Percentiles rank a stretch among this genome's conserved stretches.
These are phyloP conservation scores for Larimichthys polyactis DNA, from an alignment of 2,113 vertebrate species.

Conservation along the genomic window DNA sequence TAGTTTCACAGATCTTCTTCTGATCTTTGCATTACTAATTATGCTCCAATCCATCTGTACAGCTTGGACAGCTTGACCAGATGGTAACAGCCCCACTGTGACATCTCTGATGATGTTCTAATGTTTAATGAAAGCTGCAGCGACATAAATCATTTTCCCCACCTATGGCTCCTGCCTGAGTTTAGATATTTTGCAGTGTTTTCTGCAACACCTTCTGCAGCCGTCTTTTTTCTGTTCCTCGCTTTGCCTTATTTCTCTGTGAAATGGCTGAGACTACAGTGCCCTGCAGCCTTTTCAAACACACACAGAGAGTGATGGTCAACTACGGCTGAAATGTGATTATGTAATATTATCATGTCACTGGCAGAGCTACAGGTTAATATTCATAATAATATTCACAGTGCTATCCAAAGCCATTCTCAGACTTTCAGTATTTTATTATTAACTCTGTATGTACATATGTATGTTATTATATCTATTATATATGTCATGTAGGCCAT, in stretches of 20 bases:
- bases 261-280: slow-evolving; percentile 20
- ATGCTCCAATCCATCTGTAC: slow-evolving; percentile 18
- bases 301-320: slow-evolving; percentile 26
- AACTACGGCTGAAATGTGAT: slow-evolving; percentile 51
- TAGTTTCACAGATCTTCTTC: neutral
- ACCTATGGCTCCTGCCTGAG: neutral
- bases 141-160: neutral
- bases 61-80: slow-evolving; percentile 23
- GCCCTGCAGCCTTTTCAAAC: slow-evolving; percentile 40
- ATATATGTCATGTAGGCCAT: slow-evolving; percentile 8
- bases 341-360: slow-evolving; percentile 62
- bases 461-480: neutral
- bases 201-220: neutral
- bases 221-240: neutral
- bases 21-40: slow-evolving; percentile 46
- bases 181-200: neutral
- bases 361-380: slow-evolving; percentile 27
- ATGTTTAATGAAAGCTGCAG: slow-evolving; percentile 17
- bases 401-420: neutral
- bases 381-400: slow-evolving; percentile 19
- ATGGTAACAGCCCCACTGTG: slow-evolving; percentile 26
- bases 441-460: neutral
- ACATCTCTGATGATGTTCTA: slow-evolving; percentile 18
- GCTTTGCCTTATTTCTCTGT: slow-evolving; percentile 19
- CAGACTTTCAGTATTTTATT: neutral